Conservation (phyloP, 92 coral and sea anemone species). For the Parazoanthus darwini region DNA sequence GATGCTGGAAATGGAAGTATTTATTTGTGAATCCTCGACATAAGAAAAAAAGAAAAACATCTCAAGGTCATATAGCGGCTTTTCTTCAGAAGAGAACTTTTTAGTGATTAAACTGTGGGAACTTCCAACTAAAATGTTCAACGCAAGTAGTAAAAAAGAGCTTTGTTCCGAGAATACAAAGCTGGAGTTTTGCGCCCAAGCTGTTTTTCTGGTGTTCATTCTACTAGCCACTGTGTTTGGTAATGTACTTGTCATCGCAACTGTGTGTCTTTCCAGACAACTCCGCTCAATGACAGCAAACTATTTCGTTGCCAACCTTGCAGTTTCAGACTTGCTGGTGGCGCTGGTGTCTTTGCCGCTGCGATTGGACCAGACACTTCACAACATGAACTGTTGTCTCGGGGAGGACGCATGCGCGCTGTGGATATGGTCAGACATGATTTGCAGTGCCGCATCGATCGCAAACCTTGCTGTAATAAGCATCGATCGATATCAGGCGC, state of each 20-base stretch:
- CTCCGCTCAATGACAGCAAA: slow-evolving; percentile 38
- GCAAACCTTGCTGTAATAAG: slow-evolving; percentile 38
- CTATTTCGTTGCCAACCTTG: slow-evolving; percentile 30
- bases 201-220: slow-evolving; percentile 27
- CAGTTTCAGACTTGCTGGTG: slow-evolving; percentile 36
- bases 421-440: slow-evolving; percentile 46
- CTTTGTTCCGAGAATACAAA: slow-evolving; percentile 30
- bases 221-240: slow-evolving; percentile 30
- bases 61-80: background rate
- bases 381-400: slow-evolving; percentile 44
- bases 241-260: slow-evolving; percentile 14
- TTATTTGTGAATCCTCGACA: background rate
- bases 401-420: slow-evolving; percentile 31
- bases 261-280: slow-evolving; percentile 36
- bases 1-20: background rate
- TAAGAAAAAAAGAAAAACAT: background rate
- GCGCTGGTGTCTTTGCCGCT: slow-evolving; percentile 36
- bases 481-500: slow-evolving; percentile 34
- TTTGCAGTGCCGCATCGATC: slow-evolving; percentile 35
- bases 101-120: background rate
- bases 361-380: slow-evolving; percentile 38
- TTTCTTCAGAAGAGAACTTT: background rate
- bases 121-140: slow-evolving; percentile 4
- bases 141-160: slow-evolving; percentile 17
- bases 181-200: slow-evolving; percentile 36